A percentile compares a stretch with the other conserved stretches of the same genome.
These are phyloP conservation scores for Amblyraja radiata DNA, from an alignment of 2,797 vertebrate species.

Conservation along the genomic window DNA sequence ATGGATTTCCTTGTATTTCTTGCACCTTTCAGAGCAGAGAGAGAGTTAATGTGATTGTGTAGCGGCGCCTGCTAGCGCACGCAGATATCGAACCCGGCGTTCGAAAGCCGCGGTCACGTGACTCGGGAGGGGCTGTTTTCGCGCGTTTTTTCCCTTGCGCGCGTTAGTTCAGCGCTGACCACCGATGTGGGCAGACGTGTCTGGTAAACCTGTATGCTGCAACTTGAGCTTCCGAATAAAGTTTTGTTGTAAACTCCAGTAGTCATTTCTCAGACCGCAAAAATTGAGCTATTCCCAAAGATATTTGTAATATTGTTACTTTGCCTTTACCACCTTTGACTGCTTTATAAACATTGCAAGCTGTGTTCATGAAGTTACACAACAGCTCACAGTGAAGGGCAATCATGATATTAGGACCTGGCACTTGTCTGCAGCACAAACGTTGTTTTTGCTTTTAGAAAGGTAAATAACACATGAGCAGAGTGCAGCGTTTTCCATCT, in stretches of 20 bases:
- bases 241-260: too few species aligned
- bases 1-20: background rate
- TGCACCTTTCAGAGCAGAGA: background rate
- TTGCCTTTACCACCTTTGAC: background rate
- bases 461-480: background rate
- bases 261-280: too few species aligned
- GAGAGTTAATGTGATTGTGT: background rate
- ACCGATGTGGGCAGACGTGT: too few species aligned
- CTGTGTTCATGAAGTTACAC: background rate
- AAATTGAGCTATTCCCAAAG: background rate
- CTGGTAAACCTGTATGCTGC: too few species aligned
- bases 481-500: conserved; percentile 25
- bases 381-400: background rate
- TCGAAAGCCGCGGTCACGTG: too few species aligned
- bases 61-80: too few species aligned
- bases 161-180: too few species aligned
- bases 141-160: too few species aligned
- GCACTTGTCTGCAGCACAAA: background rate
- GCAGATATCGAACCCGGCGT: too few species aligned
- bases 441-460: background rate
- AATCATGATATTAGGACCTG: background rate
- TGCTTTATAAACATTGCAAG: conserved; percentile 2
- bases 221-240: too few species aligned
- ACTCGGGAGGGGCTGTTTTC: too few species aligned
- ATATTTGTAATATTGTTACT: background rate